Conservation (phyloP, 2,113 vertebrate species). For the Vireo altiloquus region DNA sequence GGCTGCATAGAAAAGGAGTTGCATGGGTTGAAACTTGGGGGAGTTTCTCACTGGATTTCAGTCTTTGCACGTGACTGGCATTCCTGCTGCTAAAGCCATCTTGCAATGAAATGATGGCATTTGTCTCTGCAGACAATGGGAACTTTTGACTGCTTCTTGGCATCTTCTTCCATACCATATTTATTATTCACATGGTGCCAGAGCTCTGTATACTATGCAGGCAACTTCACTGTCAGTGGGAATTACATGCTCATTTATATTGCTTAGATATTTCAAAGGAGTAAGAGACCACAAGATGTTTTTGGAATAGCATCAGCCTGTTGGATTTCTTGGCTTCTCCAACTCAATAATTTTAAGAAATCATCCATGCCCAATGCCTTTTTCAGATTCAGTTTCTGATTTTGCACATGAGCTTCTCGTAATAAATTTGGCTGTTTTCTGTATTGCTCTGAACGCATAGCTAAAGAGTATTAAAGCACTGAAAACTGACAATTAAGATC, state of each 20-base stretch:
- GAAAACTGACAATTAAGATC: neutral
- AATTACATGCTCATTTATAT: neutral
- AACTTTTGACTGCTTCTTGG: constrained; percentile 42
- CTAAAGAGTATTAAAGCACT: neutral
- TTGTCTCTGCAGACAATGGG: constrained; percentile 16
- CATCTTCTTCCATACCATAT: neutral
- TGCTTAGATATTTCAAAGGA: neutral
- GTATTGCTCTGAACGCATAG: neutral
- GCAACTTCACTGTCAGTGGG: neutral
- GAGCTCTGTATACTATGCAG: neutral
- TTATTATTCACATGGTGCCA: neutral
- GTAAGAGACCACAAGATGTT: neutral
- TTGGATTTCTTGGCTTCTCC: constrained; percentile 5
- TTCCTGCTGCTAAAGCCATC: neutral
- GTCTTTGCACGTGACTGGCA: neutral
- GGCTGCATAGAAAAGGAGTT: neutral
- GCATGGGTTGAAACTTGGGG: neutral
- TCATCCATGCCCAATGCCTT: neutral
- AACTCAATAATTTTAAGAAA: neutral
- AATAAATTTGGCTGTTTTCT: constrained; percentile 16
- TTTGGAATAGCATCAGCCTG: neutral
- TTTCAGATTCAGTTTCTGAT: neutral
- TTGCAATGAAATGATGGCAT: neutral
- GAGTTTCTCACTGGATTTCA: neutral
- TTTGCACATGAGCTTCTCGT: neutral